Conservation (phyloP, 2,113 vertebrate species). For the Choloepus hoffmanni region DNA sequence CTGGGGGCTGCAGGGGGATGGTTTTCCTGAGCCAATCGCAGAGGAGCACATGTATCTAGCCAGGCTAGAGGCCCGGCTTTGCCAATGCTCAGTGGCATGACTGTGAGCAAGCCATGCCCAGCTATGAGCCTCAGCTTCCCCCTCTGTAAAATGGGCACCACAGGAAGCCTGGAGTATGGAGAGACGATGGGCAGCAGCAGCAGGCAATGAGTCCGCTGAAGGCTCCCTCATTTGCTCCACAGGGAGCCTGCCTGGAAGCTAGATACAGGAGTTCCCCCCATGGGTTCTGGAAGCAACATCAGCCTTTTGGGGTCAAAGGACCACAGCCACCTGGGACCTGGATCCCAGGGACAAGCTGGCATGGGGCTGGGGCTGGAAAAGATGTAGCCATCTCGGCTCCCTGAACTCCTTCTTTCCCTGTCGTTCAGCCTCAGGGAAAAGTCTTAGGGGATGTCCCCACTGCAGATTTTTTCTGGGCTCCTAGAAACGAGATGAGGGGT, state of each 20-base stretch:
- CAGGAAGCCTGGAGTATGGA: no score
- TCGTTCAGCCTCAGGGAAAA: background rate
- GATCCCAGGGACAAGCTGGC: background rate
- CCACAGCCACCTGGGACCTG: background rate
- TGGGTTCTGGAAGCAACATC: background rate
- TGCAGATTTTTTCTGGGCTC: background rate
- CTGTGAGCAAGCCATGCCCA: background rate
- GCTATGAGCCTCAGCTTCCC: background rate
- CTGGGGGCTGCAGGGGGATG: background rate
- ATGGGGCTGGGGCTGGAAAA: background rate
- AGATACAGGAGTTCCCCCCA: background rate
- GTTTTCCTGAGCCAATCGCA: background rate
- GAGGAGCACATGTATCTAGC: background rate
- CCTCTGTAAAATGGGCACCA: background rate
- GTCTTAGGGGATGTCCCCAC: background rate
- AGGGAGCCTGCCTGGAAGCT: accelerated
- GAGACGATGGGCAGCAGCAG: background rate
- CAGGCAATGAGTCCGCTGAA: no score
- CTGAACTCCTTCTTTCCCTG: background rate
- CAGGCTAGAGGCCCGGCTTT: background rate
- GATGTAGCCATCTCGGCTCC: background rate
- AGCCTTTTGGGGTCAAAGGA: background rate
- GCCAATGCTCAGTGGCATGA: background rate
- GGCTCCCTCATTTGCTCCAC: accelerated
- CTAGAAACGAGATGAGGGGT: background rate